These are phyloP conservation scores for Chionomys nivalis DNA, from an alignment of 2,113 vertebrate species.

Conservation along the genomic window DNA sequence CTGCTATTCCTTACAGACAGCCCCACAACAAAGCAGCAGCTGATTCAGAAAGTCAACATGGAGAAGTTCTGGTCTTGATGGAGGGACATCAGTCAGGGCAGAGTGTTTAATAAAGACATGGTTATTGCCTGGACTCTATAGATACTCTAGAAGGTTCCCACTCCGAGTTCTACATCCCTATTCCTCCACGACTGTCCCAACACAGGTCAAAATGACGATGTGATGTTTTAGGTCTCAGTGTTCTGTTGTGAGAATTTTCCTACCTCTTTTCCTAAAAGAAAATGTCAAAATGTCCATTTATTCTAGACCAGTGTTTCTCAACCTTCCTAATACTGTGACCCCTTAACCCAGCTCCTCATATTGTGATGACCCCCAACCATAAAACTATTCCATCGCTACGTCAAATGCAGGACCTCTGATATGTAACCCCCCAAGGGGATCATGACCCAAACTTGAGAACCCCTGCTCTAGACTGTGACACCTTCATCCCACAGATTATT, in stretches of 20 bases:
- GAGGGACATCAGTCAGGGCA: rapidly evolving
- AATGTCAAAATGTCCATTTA: neutral
- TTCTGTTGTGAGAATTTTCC: neutral
- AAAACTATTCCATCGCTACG: neutral
- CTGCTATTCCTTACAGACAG: neutral
- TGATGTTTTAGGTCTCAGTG: neutral
- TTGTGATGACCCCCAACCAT: neutral
- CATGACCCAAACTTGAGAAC: neutral
- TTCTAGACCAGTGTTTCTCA: neutral
- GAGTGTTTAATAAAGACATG: neutral
- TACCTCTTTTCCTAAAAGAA: neutral
- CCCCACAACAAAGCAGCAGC: neutral
- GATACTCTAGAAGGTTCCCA: neutral
- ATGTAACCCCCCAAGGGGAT: neutral
- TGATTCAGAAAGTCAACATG: neutral
- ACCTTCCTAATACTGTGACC: neutral
- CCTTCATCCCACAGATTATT: neutral
- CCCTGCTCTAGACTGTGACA: neutral
- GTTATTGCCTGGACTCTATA: neutral
- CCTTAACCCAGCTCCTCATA: neutral
- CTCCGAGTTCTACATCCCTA: neutral
- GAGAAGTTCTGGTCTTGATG: neutral
- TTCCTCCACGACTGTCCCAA: neutral
- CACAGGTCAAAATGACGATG: neutral
- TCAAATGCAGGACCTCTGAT: neutral